These are phyloP conservation scores for Nipponacmea schrenckii DNA, from an alignment of 2,888 invertebrate species.

Conservation along the genomic window DNA sequence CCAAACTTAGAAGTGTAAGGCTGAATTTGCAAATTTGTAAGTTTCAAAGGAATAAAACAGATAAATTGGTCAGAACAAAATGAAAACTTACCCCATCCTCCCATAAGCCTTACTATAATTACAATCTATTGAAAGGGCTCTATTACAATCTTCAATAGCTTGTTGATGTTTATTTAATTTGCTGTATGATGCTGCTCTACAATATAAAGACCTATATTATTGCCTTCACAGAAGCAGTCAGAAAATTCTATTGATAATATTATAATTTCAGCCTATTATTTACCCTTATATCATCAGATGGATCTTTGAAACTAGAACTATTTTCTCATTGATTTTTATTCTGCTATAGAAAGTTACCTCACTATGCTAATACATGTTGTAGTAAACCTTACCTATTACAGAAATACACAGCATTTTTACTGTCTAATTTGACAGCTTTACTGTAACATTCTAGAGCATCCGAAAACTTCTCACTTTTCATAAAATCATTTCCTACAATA, in stretches of 20 bases:
- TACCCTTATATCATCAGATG: not conserved
- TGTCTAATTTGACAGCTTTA: conserved; percentile 88
- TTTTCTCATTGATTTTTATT: too few relatives aligned
- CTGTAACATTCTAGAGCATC: conserved; percentile 88
- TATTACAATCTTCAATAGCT: conserved; percentile 90
- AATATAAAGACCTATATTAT: conserved; percentile 31
- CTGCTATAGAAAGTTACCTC: too few relatives aligned
- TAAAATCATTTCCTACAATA: conserved; percentile 72
- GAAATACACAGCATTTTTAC: conserved; percentile 91
- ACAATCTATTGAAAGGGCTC: conserved; percentile 88
- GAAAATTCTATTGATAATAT: not conserved
- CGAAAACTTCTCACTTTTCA: conserved; percentile 80
- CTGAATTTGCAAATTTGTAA: too few relatives aligned
- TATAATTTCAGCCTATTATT: too few relatives aligned
- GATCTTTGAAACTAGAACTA: too few relatives aligned
- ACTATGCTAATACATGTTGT: too few relatives aligned
- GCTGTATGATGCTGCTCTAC: conserved; percentile 91
- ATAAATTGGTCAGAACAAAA: not conserved
- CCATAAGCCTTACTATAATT: conserved; percentile 95
- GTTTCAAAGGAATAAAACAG: too few relatives aligned
- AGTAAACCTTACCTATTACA: conserved; percentile 78
- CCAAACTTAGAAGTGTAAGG: too few relatives aligned
- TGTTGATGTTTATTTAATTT: conserved; percentile 85
- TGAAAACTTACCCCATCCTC: conserved; percentile 77
- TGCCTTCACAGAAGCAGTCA: not conserved